phyloP scores from a whole-genome alignment of 2,113 vertebrate species.

The Tursiops truncatus region DNA sequence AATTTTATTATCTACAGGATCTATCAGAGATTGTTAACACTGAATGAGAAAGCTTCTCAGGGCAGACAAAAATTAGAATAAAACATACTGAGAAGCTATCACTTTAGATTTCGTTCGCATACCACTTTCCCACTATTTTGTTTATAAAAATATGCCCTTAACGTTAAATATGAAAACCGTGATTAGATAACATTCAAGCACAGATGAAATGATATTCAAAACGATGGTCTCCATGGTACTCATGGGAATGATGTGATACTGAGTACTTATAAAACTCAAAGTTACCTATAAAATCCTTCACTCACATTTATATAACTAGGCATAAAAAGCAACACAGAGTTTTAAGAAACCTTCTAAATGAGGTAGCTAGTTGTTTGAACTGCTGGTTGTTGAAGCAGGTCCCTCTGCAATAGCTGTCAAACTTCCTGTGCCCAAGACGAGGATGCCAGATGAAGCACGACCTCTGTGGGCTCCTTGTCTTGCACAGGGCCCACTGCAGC shows the following conservation, averaged over 20 bases:
- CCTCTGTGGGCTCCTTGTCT: background rate
- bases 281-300: background rate
- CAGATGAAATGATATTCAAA: constrained; percentile 17
- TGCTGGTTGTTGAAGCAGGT: background rate
- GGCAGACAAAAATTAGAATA: constrained; percentile 26
- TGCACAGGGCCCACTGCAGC: background rate
- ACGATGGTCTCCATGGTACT: constrained; percentile 1
- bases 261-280: constrained; percentile 21
- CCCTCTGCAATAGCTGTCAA: background rate
- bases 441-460: background rate
- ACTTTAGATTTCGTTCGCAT: background rate
- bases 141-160: constrained; percentile 46
- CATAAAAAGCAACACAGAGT: constrained; percentile 29
- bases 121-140: background rate
- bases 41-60: background rate
- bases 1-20: background rate
- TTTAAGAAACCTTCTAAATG: constrained; percentile 41
- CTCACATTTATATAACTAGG: constrained; percentile 40
- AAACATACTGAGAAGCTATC: constrained; percentile 48
- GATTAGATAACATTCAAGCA: constrained; percentile 19
- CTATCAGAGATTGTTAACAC: background rate
- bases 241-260: background rate
- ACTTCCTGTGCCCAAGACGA: background rate
- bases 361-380: background rate
- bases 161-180: constrained; percentile 44